Base-by-base conservation (phyloP, 1,140 invertebrate genomes). In the Geopemphigus sp. region DNA sequence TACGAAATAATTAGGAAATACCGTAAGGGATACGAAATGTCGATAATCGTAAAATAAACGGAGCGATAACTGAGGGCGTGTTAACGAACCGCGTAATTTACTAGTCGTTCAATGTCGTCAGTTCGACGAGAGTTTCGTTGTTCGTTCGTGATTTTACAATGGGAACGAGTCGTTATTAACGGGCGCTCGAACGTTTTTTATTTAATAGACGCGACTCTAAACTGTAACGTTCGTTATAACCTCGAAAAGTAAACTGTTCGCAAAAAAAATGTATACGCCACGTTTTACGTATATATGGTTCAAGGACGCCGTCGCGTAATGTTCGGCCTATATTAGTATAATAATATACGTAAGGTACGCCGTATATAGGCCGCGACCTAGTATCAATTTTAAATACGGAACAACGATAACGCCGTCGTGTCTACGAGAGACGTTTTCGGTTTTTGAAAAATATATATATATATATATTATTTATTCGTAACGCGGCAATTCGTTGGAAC, bases 191-290 rank as follows among this genome's bases (percentile, higher is more conserved):
- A 8, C 32, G 14, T 68, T 45, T 66, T 68, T 45, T 66, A n/a
- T n/a, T n/a, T n/a, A n/a, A n/a, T n/a, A n/a, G n/a, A n/a, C n/a
- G n/a, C n/a, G n/a, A n/a, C n/a, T n/a, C n/a, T 15, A 68, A 68
- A 68, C 39, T 47, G 45, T 24, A 47, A 68, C 45, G 24, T n/a
- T n/a, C 22, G n/a, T 68, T 68, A 39, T 39, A 68, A 17, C 64
- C 64, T 68, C 47, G 64, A 68, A 68, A 17, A 24, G 63, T 64
- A 64, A 64, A 64, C n/a, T n/a, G n/a, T n/a, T n/a, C n/a, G n/a
- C n/a, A 39, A 61, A 61, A 61, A 59, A 17, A 61, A 26, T 17
- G 8, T 61, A 61, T 29, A 61, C 26, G 26, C 61, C 8, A 64
- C n/a, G 19, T 32, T 64, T 15, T 64, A 39, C 19, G 19, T 32